phyloP scores from a whole-genome alignment of 2,113 vertebrate species.

The Melanostigma gelatinosum region DNA sequence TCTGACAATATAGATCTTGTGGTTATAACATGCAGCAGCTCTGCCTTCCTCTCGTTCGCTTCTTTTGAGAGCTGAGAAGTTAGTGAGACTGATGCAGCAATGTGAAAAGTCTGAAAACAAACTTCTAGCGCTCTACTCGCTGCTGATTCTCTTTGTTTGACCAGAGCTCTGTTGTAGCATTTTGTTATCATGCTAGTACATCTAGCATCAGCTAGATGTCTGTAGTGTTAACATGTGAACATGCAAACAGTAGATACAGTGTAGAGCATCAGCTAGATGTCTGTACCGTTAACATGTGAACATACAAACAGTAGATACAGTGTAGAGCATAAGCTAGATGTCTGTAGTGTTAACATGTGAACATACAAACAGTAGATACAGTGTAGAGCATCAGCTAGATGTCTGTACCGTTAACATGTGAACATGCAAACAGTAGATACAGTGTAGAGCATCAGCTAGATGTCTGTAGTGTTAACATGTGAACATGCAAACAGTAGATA shows the following conservation, averaged over 20 bases:
- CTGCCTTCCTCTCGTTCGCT: neutral
- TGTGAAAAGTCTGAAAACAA: conserved; percentile 7
- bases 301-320: neutral
- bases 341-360: too few relatives aligned
- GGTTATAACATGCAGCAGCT: neutral
- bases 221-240: neutral
- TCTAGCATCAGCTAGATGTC: conserved; percentile 6
- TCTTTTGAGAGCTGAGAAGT: neutral
- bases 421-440: too few relatives aligned
- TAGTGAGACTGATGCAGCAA: neutral
- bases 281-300: neutral
- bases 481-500: too few relatives aligned
- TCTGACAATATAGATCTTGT: conserved; percentile 14
- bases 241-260: neutral
- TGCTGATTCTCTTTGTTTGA: neutral
- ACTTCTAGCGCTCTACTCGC: neutral
- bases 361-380: too few relatives aligned
- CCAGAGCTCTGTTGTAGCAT: neutral
- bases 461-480: too few relatives aligned
- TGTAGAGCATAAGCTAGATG: neutral
- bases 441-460: too few relatives aligned
- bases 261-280: neutral
- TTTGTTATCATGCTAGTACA: too few relatives aligned
- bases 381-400: too few relatives aligned
- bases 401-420: too few relatives aligned